Percentiles rank a stretch among this genome's conserved stretches.
Evolutionary conservation across 2,888 invertebrate genomes (phyloP).

Genomic region (Hedya salicella): DNA sequence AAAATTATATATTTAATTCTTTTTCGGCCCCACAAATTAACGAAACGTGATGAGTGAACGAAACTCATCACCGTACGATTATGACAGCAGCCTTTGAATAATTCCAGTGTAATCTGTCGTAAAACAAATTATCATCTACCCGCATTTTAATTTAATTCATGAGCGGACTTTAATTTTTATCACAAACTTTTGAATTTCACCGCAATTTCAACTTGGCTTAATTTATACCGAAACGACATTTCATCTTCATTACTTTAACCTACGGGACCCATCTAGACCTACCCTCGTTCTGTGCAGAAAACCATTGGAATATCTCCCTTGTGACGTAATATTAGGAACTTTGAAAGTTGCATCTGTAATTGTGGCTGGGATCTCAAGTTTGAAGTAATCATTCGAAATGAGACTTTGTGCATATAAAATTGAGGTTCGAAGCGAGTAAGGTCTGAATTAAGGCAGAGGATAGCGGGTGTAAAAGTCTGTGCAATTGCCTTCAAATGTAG

Average conservation of each 20-base stretch:
- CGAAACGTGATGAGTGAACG: no score
- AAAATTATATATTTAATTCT: no score
- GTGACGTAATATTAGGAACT: background rate
- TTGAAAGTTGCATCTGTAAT: conserved; percentile 1
- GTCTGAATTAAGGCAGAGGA: conserved; percentile 25
- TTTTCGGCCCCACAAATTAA: background rate
- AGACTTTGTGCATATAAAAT: conserved; percentile 32
- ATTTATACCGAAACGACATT: conserved; percentile 42
- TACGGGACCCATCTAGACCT: conserved; percentile 38
- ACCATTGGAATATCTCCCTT: conserved; percentile 20
- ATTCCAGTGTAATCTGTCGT: conserved; percentile 22
- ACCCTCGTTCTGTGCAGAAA: background rate
- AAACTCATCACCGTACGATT: conserved; percentile 16
- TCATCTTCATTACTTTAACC: conserved; percentile 43
- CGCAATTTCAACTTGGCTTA: conserved; percentile 40
- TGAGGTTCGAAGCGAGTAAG: conserved; percentile 10
- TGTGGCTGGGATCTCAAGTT: conserved; percentile 11
- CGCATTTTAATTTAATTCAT: conserved; percentile 41
- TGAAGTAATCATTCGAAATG: conserved; percentile 36
- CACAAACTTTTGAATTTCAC: conserved; percentile 39
- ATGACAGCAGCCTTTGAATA: conserved; percentile 21
- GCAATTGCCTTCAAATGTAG: conserved; percentile 53
- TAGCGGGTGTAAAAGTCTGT: conserved; percentile 51
- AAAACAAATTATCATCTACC: conserved; percentile 33
- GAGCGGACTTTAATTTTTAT: conserved; percentile 35